Conservation (phyloP, 2,888 invertebrate genomes). For the Mystacides longicornis region DNA sequence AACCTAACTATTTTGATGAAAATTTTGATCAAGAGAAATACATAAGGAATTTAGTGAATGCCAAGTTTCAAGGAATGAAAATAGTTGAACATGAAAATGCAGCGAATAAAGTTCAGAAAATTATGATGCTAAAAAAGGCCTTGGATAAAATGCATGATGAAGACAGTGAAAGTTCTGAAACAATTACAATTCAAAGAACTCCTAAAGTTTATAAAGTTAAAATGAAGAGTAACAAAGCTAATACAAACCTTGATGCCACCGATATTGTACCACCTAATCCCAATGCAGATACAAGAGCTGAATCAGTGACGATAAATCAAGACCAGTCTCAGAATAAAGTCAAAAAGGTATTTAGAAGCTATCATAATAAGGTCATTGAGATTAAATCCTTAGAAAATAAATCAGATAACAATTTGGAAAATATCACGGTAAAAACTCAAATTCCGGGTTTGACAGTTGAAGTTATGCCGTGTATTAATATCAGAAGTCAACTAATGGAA, state of each 20-base stretch:
- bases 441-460: constrained; percentile 37
- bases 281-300: background rate
- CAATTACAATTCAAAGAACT: background rate
- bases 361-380: constrained; percentile 33
- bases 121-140: constrained; percentile 11
- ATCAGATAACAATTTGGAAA: background rate
- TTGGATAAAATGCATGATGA: constrained; percentile 4
- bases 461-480: constrained; percentile 46
- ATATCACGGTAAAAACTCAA: constrained; percentile 30
- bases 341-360: background rate
- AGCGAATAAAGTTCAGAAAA: constrained; percentile 10
- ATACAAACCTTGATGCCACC: background rate
- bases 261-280: background rate
- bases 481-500: constrained; percentile 43
- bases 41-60: constrained; percentile 44
- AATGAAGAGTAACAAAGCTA: constrained; percentile 31
- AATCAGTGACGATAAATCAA: background rate
- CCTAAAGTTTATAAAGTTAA: background rate
- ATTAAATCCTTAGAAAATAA: constrained; percentile 33
- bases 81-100: constrained; percentile 12
- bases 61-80: constrained; percentile 41
- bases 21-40: constrained; percentile 45
- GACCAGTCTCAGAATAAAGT: background rate
- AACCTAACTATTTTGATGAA: constrained; percentile 41
- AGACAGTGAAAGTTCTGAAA: constrained; percentile 3